Evolutionary conservation across 2,888 invertebrate species (phyloP).

Genomic region (Phragmatobia fuliginosa): DNA sequence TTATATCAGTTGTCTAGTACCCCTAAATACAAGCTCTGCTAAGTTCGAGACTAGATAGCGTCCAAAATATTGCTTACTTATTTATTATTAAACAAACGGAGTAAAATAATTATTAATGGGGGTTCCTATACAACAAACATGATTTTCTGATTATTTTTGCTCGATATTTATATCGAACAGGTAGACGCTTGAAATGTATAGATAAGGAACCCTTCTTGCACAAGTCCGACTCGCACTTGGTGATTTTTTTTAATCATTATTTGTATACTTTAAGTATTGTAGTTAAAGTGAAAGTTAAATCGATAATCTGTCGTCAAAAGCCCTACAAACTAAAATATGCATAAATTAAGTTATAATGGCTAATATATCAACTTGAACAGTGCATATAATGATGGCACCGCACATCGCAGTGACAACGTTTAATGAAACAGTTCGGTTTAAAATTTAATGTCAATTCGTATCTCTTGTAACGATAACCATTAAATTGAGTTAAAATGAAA

Average conservation of each 20-base stretch:
- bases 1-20: too few relatives aligned
- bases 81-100: too few relatives aligned
- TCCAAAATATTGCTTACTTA: too few relatives aligned
- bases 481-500: conserved; percentile 7
- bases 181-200: too few relatives aligned
- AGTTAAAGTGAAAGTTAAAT: not conserved
- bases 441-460: conserved; percentile 14
- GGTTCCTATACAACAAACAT: too few relatives aligned
- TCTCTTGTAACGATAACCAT: conserved; percentile 7
- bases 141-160: too few relatives aligned
- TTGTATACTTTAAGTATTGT: not conserved
- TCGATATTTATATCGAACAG: too few relatives aligned
- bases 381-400: not conserved
- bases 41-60: too few relatives aligned
- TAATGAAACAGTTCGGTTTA: not conserved
- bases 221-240: too few relatives aligned
- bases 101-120: too few relatives aligned
- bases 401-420: not conserved
- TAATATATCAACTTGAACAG: not conserved
- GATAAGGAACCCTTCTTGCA: too few relatives aligned
- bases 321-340: not conserved
- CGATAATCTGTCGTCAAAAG: not conserved
- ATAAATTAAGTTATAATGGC: not conserved
- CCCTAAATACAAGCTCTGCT: too few relatives aligned
- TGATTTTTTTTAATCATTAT: not conserved